Evolutionary conservation across 2,113 vertebrate genomes (phyloP), one percentile per base, ranked within the genome.

Genomic region (Corvus cornix): DNA sequence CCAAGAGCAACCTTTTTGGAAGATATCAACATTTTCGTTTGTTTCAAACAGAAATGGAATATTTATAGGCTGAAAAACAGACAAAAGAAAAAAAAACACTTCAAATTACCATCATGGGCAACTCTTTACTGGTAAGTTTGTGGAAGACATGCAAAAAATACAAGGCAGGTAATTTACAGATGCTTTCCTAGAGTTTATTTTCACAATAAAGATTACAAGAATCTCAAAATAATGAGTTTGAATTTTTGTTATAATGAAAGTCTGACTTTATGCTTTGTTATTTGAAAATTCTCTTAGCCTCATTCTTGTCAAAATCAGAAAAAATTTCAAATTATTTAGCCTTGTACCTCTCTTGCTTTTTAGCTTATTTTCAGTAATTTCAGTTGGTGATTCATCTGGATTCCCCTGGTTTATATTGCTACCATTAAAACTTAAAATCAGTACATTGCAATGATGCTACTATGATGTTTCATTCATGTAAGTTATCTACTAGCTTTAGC

Each of bases 51-150:
- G n/a, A 77, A 91, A 73, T 24, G 39, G 86, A 68, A 30, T 55
- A 58, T 37, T 83, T 66, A 44, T 30, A 48, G 14, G 8, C 6
- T 51, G 13, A 26, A 64, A 55, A 88, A 73, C 18, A 39, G 20
- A 44, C 4, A 31, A 59, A 41, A 44, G 13, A 1, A 2, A 35
- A 44, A 30, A n/a, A 13, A 35, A 17, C 0, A 21, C 16, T 7
- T 3, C 7, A 62, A 70, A 67, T 46, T 1, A 17, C 1, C 4
- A 19, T 52, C 11, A 33, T 19, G 7, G 9, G 2, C 5, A 73
- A 48, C 31, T 24, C 18, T 18, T 46, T 72, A 20, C 11, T 55
- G 11, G 1, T 21, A 55, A 2, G 0, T 46, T 43, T 73, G 14
- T 48, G 8, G 31, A 83, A 80, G 17, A 43, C 7, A 11, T 8